Evolutionary conservation across 2,888 invertebrate genomes (phyloP), one percentile per base, ranked within the genome.

Genomic region (Drosophila atripex): DNA sequence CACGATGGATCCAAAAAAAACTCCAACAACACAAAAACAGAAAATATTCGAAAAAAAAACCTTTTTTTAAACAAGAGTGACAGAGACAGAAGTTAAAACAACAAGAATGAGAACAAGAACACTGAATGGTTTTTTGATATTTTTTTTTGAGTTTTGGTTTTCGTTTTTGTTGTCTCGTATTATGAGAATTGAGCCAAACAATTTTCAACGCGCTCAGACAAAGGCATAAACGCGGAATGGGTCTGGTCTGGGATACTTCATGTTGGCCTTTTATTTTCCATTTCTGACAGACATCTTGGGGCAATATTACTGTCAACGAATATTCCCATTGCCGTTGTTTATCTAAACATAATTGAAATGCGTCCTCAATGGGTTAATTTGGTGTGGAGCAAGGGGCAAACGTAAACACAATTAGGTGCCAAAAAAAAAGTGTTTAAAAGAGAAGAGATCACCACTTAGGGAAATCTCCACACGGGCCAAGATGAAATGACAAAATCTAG

Each of bases 21-120:
- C 63, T 58, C 49, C 66, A 53, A 50, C 54, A 72, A 77, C 70
- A 70, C 47, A 39, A 57, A 59, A 64, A 63, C 50, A 71, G 56
- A 71, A 54, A 83, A 70, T 71, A 53, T 21, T 51, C 38, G 38
- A 53, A 58, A 35, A 35, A 43, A 71, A 41, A 56, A 65, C 49
- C 30, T 71, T 74, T 72, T 74, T 70, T 70, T 70, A 59, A 68
- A 73, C 64, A 58, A 63, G 63, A 72, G 76, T 35, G 57, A 69
- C 51, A 38, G 73, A 72, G 68, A 61, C 54, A 69, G 65, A 74
- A 38, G 53, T n/a, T 32, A 35, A 35, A 35, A 35, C 71, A 72
- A 79, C 86, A 78, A 80, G 84, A 88, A 86, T 86, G 85, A 78
- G 85, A 88, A 78, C 87, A 80, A 85, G 80, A 85, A 80, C 86